Base-by-base conservation (phyloP, 1,140 invertebrate species). In the Notospermus geniculatus region DNA sequence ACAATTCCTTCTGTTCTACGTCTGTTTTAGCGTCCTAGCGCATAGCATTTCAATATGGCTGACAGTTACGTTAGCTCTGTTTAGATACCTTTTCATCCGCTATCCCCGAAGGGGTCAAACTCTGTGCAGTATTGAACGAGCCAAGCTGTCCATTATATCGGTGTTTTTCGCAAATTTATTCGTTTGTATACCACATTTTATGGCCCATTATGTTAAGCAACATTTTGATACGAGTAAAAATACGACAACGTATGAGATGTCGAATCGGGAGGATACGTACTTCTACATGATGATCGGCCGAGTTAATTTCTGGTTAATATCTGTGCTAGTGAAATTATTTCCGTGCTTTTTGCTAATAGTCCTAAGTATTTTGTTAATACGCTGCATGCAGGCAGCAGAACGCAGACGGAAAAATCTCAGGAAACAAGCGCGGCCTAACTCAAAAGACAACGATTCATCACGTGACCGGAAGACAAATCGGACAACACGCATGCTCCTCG, bases 31-130 rank as follows among this genome's bases (percentile, higher is more conserved):
- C 30, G 83, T 85, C 86, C 89, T 93, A 1, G 84, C 90, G 72
- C 95, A 98, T 77, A 95, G 93, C 1, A 92, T 96, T 54, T 93
- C 93, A 0, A 96, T 95, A 57, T 95, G 91, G 87, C 77, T 97
- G 63, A 96, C 95, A 0, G 89, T 97, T 0, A 91, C 91, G 1
- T 78, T 98, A 43, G 94, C 94, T 0, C 87, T 97, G 1, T 97
- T 94, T 91, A 83, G 94, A 13, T 80, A 80, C 62, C 70, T 80
- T 17, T 77, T 75, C 53, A 78, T 80, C 17, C 65, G 73, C 15
- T 78, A 73, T 59, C 77, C 79, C 11, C 60, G 72, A 9, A 60
- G 68, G 22, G 75, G 91, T 61, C 84, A 85, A 30, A 90, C 80
- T 82, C 90, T 89, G 87, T 93, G 91, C 71, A 89, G 86, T 60